A percentile compares a stretch with the other conserved stretches of the same genome.
phyloP scores from a whole-genome alignment of 2,113 vertebrate genomes.

The Sigmodon hispidus region DNA sequence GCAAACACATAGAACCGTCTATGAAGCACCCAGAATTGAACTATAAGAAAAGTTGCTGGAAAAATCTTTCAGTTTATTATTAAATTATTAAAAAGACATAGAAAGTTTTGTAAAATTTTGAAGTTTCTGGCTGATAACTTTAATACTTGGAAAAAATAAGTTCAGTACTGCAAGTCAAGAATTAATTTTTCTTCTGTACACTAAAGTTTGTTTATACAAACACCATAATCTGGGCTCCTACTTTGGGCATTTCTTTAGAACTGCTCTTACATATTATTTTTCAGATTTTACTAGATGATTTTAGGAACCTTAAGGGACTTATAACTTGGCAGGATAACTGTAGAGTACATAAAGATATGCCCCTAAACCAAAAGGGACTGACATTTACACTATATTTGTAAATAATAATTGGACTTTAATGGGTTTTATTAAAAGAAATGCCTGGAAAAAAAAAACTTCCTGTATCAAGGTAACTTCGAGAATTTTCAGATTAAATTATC shows the following conservation, averaged over 20 bases:
- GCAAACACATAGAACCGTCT: background rate
- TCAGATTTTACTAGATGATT: slow-evolving; percentile 43
- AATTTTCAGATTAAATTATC: slow-evolving; percentile 56
- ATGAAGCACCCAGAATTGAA: background rate
- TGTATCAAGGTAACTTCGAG: slow-evolving; percentile 36
- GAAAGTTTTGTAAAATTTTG: background rate
- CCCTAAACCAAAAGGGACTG: slow-evolving; percentile 46
- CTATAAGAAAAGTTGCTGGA: background rate
- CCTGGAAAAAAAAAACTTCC: slow-evolving; percentile 23
- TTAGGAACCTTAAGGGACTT: slow-evolving; percentile 44
- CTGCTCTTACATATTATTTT: slow-evolving; percentile 53
- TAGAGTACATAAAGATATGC: background rate
- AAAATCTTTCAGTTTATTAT: background rate
- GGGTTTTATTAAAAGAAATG: slow-evolving; percentile 46
- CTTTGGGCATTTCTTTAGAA: slow-evolving; percentile 34
- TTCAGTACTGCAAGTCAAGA: slow-evolving; percentile 32
- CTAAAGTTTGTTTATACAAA: background rate
- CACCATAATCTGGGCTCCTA: background rate
- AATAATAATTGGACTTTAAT: slow-evolving; percentile 62
- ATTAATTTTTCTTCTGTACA: slow-evolving; percentile 31
- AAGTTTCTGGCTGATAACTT: slow-evolving; percentile 43
- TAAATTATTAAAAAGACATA: slow-evolving; percentile 49
- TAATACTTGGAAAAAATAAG: slow-evolving; percentile 37
- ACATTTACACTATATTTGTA: slow-evolving; percentile 38
- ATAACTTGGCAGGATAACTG: background rate